phyloP scores from a whole-genome alignment of 2,113 vertebrate species.

The Gymnorhina tibicen region DNA sequence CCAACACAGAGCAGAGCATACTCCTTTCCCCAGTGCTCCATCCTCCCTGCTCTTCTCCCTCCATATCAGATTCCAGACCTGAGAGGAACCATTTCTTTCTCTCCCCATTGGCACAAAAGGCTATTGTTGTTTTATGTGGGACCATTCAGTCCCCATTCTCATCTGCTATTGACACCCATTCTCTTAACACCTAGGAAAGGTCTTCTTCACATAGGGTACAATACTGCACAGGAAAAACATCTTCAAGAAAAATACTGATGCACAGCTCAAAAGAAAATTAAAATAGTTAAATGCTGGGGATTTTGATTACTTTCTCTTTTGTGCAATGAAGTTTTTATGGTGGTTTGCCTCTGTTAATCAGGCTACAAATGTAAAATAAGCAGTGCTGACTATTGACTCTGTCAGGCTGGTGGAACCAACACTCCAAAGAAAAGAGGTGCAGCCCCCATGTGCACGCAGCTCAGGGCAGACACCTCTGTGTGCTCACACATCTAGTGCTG shows the following conservation, averaged over 20 bases:
- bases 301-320: neutral
- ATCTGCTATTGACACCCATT: neutral
- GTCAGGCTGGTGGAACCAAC: neutral
- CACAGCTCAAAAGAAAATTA: neutral
- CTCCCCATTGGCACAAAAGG: neutral
- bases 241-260: neutral
- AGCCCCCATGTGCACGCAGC: neutral
- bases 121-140: too few relatives aligned
- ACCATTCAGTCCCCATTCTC: neutral
- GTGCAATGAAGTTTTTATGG: neutral
- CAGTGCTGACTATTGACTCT: accelerated
- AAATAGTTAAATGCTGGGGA: neutral
- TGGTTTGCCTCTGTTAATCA: neutral
- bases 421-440: neutral
- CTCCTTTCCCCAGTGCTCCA: neutral
- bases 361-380: neutral
- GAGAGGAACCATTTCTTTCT: neutral
- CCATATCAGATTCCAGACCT: neutral
- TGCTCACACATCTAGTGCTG: neutral
- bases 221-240: neutral
- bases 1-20: neutral
- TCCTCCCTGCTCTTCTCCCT: neutral
- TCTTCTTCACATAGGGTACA: neutral
- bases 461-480: neutral
- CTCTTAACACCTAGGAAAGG: neutral